phyloP scores from a whole-genome alignment of 2,797 vertebrate genomes.

The Uromys caudimaculatus region DNA sequence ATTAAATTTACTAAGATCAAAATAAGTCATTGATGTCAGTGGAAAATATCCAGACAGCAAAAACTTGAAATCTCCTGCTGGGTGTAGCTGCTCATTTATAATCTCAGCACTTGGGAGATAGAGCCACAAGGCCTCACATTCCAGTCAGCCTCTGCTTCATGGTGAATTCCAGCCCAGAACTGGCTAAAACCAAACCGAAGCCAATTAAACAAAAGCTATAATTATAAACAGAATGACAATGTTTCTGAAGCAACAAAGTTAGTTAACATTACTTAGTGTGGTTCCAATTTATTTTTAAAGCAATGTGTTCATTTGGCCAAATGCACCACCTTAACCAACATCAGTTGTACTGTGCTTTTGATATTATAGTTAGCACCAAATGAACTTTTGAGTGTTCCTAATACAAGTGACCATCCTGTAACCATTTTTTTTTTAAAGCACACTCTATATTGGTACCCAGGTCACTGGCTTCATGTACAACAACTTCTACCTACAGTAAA shows the following conservation, averaged over 20 bases:
- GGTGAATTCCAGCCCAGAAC: background rate
- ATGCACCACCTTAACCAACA: background rate
- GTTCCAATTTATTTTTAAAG: background rate
- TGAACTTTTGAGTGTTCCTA: background rate
- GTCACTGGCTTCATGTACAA: background rate
- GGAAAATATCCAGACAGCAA: background rate
- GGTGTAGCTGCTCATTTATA: background rate
- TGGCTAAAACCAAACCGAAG: background rate
- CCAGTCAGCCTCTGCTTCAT: background rate
- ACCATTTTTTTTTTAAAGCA: conserved; percentile 29
- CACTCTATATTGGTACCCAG: background rate
- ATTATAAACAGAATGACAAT: background rate
- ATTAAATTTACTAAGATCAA: conserved; percentile 5
- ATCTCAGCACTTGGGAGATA: background rate
- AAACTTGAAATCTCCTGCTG: background rate
- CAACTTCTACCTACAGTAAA: conserved; percentile 4
- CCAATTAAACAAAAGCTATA: background rate
- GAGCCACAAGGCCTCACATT: background rate
- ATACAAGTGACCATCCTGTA: background rate
- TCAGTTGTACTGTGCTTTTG: background rate
- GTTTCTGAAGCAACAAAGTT: conserved; percentile 14
- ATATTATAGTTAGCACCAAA: background rate
- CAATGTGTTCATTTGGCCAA: conserved; percentile 12
- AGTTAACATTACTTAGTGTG: conserved; percentile 12
- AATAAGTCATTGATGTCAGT: background rate